phyloP scores from a whole-genome alignment of 2,797 vertebrate species.

The Bovichtus variegatus region DNA sequence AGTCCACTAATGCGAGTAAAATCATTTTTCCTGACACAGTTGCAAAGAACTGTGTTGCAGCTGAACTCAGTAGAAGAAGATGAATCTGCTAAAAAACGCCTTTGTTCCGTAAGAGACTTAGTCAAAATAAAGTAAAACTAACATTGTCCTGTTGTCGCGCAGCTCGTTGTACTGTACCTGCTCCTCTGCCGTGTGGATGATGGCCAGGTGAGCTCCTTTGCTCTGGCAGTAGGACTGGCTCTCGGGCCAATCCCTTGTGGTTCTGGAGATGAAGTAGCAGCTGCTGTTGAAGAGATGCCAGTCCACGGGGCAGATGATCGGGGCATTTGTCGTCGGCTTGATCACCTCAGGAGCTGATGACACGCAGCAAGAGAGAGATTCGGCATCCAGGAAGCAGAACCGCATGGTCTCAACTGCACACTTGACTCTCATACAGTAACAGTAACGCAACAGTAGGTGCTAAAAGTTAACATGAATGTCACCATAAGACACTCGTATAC shows the following conservation, averaged over 20 bases:
- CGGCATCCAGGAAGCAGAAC: not conserved
- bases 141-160: not conserved
- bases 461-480: not conserved
- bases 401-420: not conserved
- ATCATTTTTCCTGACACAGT: no score
- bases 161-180: slow-evolving; percentile 64
- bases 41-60: no score
- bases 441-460: no score
- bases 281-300: slow-evolving; percentile 76
- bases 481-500: not conserved
- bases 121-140: no score
- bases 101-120: no score
- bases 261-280: slow-evolving; percentile 77
- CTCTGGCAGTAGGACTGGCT: slow-evolving; percentile 63
- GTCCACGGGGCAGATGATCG: slow-evolving; percentile 39
- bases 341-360: slow-evolving; percentile 26
- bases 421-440: not conserved
- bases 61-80: no score
- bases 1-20: no score
- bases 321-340: not conserved
- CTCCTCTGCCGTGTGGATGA: slow-evolving; percentile 79
- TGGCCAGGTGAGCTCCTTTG: slow-evolving; percentile 77
- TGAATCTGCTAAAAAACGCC: no score
- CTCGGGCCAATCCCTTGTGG: slow-evolving; percentile 18
- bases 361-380: not conserved